Conservation (phyloP, 2,888 invertebrate genomes). For the Notodonta ziczac region DNA sequence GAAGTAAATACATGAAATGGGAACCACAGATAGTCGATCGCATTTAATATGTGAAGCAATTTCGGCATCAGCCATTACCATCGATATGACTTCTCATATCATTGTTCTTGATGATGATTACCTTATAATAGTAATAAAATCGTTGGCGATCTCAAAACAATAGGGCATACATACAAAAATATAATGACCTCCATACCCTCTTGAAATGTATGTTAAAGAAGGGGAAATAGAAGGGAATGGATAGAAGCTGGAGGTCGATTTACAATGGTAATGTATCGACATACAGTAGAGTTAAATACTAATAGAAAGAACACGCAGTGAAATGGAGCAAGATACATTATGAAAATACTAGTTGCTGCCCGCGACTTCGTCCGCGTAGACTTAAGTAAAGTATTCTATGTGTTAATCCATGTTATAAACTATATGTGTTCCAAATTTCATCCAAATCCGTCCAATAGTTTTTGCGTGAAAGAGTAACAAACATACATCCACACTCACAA, state of each 20-base stretch:
- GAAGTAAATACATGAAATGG: too few relatives aligned
- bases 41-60: not conserved
- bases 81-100: conserved; percentile 44
- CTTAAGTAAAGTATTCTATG: too few relatives aligned
- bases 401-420: too few relatives aligned
- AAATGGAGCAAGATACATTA: too few relatives aligned
- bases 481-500: too few relatives aligned
- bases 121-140: conserved; percentile 54
- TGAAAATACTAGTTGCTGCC: too few relatives aligned
- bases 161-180: conserved; percentile 29
- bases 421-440: too few relatives aligned
- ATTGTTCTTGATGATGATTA: conserved; percentile 48
- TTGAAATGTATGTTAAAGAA: not conserved
- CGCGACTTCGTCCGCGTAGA: too few relatives aligned
- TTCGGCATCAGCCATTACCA: conserved; percentile 13
- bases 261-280: conserved; percentile 15
- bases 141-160: conserved; percentile 41
- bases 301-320: conserved; percentile 1
- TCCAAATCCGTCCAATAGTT: too few relatives aligned
- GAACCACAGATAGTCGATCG: too few relatives aligned
- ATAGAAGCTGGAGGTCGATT: conserved; percentile 5
- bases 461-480: too few relatives aligned
- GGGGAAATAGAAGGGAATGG: not conserved
- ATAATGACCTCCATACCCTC: conserved; percentile 9
- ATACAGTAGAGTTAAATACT: conserved; percentile 9